These are phyloP conservation scores for Diarsia dahlii DNA, from an alignment of 2,888 invertebrate genomes.

Conservation along the genomic window DNA sequence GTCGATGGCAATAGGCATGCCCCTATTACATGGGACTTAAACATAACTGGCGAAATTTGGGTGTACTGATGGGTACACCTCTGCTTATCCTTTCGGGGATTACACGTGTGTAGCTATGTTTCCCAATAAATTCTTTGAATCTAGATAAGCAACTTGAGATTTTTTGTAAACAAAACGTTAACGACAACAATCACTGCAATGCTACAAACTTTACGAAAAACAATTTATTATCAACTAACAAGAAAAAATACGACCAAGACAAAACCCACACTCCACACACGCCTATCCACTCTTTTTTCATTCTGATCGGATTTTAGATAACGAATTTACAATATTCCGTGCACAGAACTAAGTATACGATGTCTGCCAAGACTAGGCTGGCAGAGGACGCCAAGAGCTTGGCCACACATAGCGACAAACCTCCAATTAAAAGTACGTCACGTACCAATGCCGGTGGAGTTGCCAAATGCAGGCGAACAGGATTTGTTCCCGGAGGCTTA, in stretches of 20 bases:
- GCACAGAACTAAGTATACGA: conserved; percentile 75
- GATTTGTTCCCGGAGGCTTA: conserved; percentile 48
- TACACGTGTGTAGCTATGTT: too few relatives aligned
- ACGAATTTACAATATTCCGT: conserved; percentile 81
- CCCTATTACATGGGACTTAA: too few relatives aligned
- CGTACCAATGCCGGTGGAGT: conserved; percentile 64
- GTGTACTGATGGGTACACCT: too few relatives aligned
- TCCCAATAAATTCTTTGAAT: too few relatives aligned
- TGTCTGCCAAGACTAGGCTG: conserved; percentile 82
- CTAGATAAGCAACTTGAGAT: too few relatives aligned
- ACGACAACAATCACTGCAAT: background rate
- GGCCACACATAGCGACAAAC: conserved; percentile 75
- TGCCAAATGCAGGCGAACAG: conserved; percentile 60
- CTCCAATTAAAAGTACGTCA: conserved; percentile 81
- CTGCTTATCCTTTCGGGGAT: too few relatives aligned
- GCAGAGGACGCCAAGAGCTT: conserved; percentile 64
- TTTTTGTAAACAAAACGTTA: background rate
- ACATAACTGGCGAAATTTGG: too few relatives aligned
- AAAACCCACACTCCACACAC: conserved; percentile 60
- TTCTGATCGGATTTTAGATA: conserved; percentile 75
- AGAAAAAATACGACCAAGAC: conserved; percentile 15
- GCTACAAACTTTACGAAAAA: background rate
- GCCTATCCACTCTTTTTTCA: conserved; percentile 69
- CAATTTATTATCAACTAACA: background rate
- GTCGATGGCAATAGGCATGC: too few relatives aligned